Percentiles rank a stretch among this genome's conserved stretches.
Evolutionary conservation across 2,113 vertebrate species (phyloP).

Genomic region (Crotalus helleri): DNA sequence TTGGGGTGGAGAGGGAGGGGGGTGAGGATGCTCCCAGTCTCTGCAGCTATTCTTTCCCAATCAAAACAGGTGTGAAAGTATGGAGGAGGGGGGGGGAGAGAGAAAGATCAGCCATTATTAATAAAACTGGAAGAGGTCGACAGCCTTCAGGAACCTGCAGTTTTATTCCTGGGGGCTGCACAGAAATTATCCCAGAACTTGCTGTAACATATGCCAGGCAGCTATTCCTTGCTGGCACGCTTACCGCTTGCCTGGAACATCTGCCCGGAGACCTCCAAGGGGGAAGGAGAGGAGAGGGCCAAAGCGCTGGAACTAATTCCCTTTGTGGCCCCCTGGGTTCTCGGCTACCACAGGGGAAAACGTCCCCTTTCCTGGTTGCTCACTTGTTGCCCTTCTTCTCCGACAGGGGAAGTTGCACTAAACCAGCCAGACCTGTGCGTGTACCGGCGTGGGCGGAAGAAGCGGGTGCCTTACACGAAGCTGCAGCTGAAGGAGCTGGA

Average conservation of each 20-base stretch:
- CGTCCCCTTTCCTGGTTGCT: background rate
- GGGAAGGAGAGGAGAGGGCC: background rate
- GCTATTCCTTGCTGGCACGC: background rate
- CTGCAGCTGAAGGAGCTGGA: constrained; percentile 84
- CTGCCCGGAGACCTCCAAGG: background rate
- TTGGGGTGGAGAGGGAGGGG: background rate
- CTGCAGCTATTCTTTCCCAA: background rate
- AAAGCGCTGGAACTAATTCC: background rate
- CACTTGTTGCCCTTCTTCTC: constrained; percentile 1
- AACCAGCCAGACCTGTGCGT: constrained; percentile 95
- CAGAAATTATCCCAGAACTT: background rate
- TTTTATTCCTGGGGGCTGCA: background rate
- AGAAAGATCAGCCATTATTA: background rate
- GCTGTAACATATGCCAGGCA: background rate
- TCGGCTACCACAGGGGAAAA: background rate
- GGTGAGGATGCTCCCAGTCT: background rate
- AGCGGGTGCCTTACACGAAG: constrained; percentile 97
- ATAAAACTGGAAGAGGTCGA: background rate
- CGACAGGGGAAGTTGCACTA: constrained; percentile 86
- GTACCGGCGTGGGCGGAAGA: constrained; percentile 95
- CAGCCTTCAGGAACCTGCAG: background rate
- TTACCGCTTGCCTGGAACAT: no score
- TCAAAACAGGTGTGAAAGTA: background rate
- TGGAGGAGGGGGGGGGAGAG: background rate
- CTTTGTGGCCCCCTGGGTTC: background rate